Evolutionary conservation across 2,888 invertebrate species (phyloP).

Genomic region (Metallyticus violacea): DNA sequence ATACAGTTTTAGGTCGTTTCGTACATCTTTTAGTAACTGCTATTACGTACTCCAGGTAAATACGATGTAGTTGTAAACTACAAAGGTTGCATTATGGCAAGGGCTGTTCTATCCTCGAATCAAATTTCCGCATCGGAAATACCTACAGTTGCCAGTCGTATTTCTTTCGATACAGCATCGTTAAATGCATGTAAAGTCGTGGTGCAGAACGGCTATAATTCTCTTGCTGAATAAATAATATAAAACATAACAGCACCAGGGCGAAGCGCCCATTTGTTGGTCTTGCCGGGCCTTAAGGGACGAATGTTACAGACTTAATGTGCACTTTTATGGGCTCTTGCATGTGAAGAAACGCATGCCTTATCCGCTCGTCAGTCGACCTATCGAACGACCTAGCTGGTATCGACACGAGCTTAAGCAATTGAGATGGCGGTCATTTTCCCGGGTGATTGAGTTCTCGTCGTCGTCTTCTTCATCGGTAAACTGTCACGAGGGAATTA

Average conservation of each 20-base stretch:
- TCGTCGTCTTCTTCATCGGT: not conserved
- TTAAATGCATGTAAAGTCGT: not conserved
- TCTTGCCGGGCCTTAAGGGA: not conserved
- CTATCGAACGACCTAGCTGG: not conserved
- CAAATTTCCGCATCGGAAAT: not conserved
- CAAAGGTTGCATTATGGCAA: not conserved
- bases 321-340: constrained; percentile 2
- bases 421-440: constrained; percentile 1
- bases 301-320: not conserved
- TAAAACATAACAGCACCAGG: not conserved
- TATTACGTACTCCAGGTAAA: no score
- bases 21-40: no score
- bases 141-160: not conserved
- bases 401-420: not conserved
- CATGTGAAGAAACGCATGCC: not conserved
- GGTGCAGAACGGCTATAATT: not conserved
- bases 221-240: not conserved
- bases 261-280: not conserved
- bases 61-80: not conserved
- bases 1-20: no score
- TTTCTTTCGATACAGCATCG: not conserved
- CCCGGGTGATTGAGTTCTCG: constrained; percentile 3
- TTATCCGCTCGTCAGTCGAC: not conserved
- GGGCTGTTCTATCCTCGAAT: not conserved
- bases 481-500: not conserved